These are phyloP conservation scores for Melitaea cinxia DNA, from an alignment of 1,140 invertebrate species.

Conservation along the genomic window DNA sequence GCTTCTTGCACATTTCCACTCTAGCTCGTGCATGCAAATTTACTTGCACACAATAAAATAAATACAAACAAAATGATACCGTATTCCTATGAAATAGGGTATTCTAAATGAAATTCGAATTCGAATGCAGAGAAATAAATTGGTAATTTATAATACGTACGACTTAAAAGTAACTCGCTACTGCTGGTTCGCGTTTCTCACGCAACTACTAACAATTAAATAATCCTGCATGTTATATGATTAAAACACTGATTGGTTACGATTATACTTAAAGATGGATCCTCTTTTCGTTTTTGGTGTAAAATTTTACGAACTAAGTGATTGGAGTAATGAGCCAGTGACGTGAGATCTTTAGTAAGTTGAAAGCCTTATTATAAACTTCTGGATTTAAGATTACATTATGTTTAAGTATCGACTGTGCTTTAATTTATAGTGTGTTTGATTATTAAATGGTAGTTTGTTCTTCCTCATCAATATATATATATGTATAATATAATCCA, in stretches of 20 bases:
- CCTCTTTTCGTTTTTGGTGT: background rate
- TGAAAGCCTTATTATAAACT: too few relatives aligned
- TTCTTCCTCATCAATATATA: too few relatives aligned
- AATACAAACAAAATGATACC: conserved; percentile 37
- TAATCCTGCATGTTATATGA: conserved; percentile 65
- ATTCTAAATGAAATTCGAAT: background rate
- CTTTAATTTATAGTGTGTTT: too few relatives aligned
- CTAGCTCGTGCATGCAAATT: conserved; percentile 59
- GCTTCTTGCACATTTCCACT: conserved; percentile 75
- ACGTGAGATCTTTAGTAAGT: too few relatives aligned
- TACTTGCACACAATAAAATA: conserved; percentile 21
- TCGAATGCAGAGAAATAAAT: conserved; percentile 14
- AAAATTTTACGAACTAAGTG: background rate
- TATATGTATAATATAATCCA: too few relatives aligned
- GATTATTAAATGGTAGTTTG: too few relatives aligned
- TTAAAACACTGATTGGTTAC: conserved; percentile 61
- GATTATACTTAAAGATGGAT: conserved; percentile 35
- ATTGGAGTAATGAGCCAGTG: background rate
- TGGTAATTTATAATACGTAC: conserved; percentile 47
- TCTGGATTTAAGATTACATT: too few relatives aligned
- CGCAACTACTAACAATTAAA: conserved; percentile 73
- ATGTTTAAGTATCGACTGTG: too few relatives aligned
- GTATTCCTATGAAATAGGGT: conserved; percentile 39
- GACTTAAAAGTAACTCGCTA: conserved; percentile 70
- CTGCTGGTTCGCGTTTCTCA: conserved; percentile 76